These are phyloP conservation scores for Channa argus DNA, from an alignment of 2,113 vertebrate species.

Conservation along the genomic window DNA sequence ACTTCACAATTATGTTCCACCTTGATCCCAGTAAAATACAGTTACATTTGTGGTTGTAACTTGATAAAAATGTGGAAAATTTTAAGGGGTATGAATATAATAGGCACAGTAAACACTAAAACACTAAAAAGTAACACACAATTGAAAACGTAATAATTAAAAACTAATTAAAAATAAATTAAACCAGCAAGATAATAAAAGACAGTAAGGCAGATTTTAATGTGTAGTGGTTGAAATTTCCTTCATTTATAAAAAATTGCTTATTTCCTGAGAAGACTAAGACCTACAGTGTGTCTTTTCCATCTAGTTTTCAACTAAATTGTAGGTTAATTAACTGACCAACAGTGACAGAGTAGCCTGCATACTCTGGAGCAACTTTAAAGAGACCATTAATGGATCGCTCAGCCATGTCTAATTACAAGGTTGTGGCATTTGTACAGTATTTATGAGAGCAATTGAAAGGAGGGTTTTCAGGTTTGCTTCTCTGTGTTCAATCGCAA, in stretches of 20 bases:
- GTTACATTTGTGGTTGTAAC: too few relatives aligned
- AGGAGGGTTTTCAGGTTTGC: slow-evolving; percentile 13
- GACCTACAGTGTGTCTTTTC: slow-evolving; percentile 21
- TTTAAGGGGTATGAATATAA: too few relatives aligned
- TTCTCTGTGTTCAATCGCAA: background rate
- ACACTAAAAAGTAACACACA: background rate
- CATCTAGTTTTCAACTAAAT: slow-evolving; percentile 26
- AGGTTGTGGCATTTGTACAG: slow-evolving; percentile 29
- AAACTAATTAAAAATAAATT: background rate
- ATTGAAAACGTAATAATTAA: background rate
- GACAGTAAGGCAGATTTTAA: background rate
- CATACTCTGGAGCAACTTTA: slow-evolving; percentile 9
- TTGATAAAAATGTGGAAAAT: too few relatives aligned
- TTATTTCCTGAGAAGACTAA: background rate
- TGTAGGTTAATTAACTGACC: slow-evolving; percentile 38
- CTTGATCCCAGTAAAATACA: too few relatives aligned
- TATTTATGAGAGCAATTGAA: slow-evolving; percentile 38
- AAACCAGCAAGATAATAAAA: background rate
- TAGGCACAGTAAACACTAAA: slow-evolving; percentile 10
- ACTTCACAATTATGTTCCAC: too few relatives aligned
- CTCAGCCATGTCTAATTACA: slow-evolving; percentile 47
- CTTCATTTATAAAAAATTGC: too few relatives aligned
- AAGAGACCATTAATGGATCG: slow-evolving; percentile 41
- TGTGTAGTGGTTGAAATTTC: background rate
- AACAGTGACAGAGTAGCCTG: slow-evolving; percentile 9